Percentiles rank a stretch among this genome's conserved stretches.
Conservation (phyloP, 1,140 invertebrate genomes). For the Caenorhabditis remanei region DNA sequence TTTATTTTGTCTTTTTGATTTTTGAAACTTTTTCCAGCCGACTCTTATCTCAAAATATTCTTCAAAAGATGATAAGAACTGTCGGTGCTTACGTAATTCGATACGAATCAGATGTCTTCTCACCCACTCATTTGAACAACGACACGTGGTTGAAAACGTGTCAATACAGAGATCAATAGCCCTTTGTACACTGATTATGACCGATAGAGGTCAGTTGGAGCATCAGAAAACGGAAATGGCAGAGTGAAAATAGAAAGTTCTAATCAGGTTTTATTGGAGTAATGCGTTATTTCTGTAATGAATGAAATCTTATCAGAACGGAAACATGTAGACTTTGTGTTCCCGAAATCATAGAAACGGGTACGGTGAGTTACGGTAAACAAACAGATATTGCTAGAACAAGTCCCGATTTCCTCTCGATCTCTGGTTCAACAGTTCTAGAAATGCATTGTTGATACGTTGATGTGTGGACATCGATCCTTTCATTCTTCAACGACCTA, state of each 20-base stretch:
- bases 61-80: conserved; percentile 11
- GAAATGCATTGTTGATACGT: not conserved
- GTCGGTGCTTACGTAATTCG: not conserved
- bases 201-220: not conserved
- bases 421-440: not conserved
- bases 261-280: too few relatives aligned
- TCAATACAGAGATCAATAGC: not conserved
- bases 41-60: not conserved
- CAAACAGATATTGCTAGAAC: too few relatives aligned
- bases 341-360: too few relatives aligned
- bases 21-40: not conserved
- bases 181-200: conserved; percentile 10
- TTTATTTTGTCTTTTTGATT: not conserved
- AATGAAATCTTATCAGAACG: too few relatives aligned
- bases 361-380: too few relatives aligned
- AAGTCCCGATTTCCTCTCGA: too few relatives aligned
- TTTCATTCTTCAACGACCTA: not conserved
- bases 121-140: not conserved
- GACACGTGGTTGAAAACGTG: not conserved
- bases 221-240: too few relatives aligned
- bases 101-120: conserved; percentile 16
- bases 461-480: conserved; percentile 13
- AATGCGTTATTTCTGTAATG: too few relatives aligned
- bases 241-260: too few relatives aligned
- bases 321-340: too few relatives aligned